Percentiles rank a stretch among this genome's conserved stretches.
phyloP scores from a whole-genome alignment of 2,888 invertebrate genomes.

The Troglohyphantes excavatus region DNA sequence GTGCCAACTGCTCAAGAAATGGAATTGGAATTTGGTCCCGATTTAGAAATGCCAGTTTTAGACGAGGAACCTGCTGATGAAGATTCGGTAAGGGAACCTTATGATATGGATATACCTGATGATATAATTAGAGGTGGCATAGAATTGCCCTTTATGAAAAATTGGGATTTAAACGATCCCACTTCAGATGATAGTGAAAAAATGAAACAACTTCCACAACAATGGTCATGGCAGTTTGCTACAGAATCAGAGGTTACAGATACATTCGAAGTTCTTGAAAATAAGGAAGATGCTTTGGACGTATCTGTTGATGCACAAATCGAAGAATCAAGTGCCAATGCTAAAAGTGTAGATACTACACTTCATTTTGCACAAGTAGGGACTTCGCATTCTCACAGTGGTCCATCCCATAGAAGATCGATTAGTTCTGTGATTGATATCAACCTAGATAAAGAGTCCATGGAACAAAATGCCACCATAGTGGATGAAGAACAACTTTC shows the following conservation, averaged over 20 bases:
- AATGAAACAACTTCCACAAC: constrained; percentile 70
- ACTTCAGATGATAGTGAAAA: constrained; percentile 77
- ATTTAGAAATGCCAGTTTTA: constrained; percentile 84
- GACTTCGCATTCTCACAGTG: constrained; percentile 30
- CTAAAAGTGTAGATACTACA: constrained; percentile 27
- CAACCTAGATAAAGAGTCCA: constrained; percentile 43
- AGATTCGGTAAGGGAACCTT: constrained; percentile 79
- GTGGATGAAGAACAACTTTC: constrained; percentile 80
- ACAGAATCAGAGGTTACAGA: constrained; percentile 66
- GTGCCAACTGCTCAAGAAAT: constrained; percentile 94
- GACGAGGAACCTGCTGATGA: constrained; percentile 83
- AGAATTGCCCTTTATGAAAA: constrained; percentile 78
- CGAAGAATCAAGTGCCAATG: constrained; percentile 7
- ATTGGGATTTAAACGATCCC: constrained; percentile 76
- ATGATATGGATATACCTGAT: constrained; percentile 82
- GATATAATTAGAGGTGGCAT: constrained; percentile 80
- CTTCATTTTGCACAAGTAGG: constrained; percentile 28
- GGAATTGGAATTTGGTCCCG: constrained; percentile 85
- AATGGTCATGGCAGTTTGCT: constrained; percentile 70
- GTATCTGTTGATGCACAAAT: neutral
- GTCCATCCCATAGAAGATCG: constrained; percentile 61
- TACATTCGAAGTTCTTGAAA: constrained; percentile 56
- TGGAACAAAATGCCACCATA: constrained; percentile 38
- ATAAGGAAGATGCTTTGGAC: neutral
- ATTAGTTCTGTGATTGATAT: constrained; percentile 69